These are phyloP conservation scores for Coptodon rendalli DNA, from an alignment of 2,113 vertebrate species.

Conservation along the genomic window DNA sequence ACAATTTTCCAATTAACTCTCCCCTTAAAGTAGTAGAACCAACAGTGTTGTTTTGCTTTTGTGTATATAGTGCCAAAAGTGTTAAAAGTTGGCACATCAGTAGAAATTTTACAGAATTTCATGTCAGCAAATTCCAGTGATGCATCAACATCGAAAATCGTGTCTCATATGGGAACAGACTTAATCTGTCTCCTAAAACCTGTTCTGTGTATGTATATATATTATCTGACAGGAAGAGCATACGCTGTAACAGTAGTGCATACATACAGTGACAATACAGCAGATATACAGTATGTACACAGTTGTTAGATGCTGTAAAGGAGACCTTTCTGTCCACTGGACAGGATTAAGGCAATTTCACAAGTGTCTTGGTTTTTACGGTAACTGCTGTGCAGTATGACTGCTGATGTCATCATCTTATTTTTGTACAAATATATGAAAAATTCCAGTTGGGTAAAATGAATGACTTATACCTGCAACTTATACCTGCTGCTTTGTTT, in stretches of 20 bases:
- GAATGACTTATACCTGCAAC: neutral
- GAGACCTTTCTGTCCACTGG: conserved; percentile 32
- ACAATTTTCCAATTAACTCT: neutral
- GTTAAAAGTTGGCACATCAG: neutral
- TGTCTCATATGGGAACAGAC: neutral
- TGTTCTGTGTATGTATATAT: neutral
- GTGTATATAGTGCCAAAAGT: neutral
- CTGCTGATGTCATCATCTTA: neutral
- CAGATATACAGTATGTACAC: conserved; percentile 53
- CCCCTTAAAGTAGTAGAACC: neutral
- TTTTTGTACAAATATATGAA: conserved; percentile 39
- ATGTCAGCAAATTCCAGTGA: neutral
- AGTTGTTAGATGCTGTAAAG: conserved; percentile 21
- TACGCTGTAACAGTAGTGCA: neutral
- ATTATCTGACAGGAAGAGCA: conserved; percentile 15
- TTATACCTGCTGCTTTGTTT: neutral
- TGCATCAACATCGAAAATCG: neutral
- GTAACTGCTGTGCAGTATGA: conserved; percentile 13
- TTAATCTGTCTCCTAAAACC: neutral
- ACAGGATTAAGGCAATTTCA: conserved; percentile 67
- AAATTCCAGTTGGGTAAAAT: neutral
- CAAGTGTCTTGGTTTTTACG: conserved; percentile 42
- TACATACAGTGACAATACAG: conserved; percentile 15
- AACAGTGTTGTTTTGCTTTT: conserved; percentile 14
- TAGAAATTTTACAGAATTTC: neutral